Evolutionary conservation across 2,797 vertebrate species (phyloP).

Genomic region (Diplodus puntazzo): DNA sequence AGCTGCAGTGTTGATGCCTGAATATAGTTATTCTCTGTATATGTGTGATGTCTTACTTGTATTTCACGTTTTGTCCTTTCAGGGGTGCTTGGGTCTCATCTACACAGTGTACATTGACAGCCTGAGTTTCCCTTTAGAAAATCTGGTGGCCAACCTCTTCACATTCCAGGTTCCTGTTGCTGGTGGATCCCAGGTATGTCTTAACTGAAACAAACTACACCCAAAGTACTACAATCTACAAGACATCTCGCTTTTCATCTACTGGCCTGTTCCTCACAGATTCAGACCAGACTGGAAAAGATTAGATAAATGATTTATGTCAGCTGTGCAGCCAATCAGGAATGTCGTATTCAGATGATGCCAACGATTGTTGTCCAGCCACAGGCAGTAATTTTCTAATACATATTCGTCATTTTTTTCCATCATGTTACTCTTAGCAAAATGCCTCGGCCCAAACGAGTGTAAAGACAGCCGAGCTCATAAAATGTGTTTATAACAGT

Average conservation of each 20-base stretch:
- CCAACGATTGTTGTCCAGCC: slow-evolving; percentile 55
- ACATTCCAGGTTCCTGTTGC: slow-evolving; percentile 94
- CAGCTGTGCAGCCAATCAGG: slow-evolving; percentile 46
- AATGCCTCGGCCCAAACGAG: slow-evolving; percentile 26
- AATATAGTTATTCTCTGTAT: background rate
- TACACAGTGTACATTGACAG: slow-evolving; percentile 97
- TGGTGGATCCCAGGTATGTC: slow-evolving; percentile 95
- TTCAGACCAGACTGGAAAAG: slow-evolving; percentile 64
- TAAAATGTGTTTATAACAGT: slow-evolving; percentile 38
- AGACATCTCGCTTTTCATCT: slow-evolving; percentile 66
- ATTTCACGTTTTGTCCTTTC: slow-evolving; percentile 39
- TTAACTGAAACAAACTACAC: slow-evolving; percentile 77
- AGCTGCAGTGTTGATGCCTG: background rate
- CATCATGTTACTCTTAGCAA: slow-evolving; percentile 27
- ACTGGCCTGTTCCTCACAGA: slow-evolving; percentile 65
- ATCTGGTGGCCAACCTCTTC: slow-evolving; percentile 94
- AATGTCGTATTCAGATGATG: slow-evolving; percentile 48
- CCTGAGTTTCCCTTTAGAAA: slow-evolving; percentile 92
- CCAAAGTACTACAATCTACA: slow-evolving; percentile 71
- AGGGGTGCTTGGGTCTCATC: slow-evolving; percentile 97
- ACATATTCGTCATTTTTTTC: slow-evolving; percentile 40
- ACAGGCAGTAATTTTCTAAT: slow-evolving; percentile 49
- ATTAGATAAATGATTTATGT: slow-evolving; percentile 67
- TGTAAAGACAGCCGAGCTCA: slow-evolving; percentile 22
- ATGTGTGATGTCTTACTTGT: slow-evolving; percentile 15